Base-by-base conservation (phyloP, 2,888 invertebrate species). In the Drosophila meridiana region DNA sequence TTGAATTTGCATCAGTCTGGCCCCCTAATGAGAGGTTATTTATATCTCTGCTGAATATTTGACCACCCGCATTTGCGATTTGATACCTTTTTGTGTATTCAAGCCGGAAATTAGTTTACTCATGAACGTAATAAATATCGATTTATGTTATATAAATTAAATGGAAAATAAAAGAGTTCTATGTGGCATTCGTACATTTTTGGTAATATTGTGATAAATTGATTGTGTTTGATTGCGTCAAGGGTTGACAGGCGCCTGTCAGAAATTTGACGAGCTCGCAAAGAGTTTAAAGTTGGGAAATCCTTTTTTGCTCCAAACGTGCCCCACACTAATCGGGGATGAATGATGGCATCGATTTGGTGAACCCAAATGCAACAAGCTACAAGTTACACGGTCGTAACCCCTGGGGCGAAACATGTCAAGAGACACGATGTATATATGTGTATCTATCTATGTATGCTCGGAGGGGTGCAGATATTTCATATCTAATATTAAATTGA, bases 401-500 rank as follows among this genome's bases (percentile, higher is more conserved):
- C 9, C 36, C 60, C 50, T 61, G 52, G 3, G 48, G 58, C 58
- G 42, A 57, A 76, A 56, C 63, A 57, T 58, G 61, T 76, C 68
- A 62, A 60, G 45, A 30, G 55, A 53, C 58, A 61, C 34, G 60
- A 56, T 3, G 40, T 53, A n/a, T n/a, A 30, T 40, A 30, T 40
- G 26, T 40, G 26, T 40, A 30, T n/a, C 14, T 34, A n/a, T 65
- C 57, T 47, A 26, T 28, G 48, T 2, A 9, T 40, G 14, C n/a
- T 8, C 38, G 38, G 26, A 14, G 36, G 20, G 9, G 43, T 14
- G 26, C 38, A 43, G 20, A 55, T 14, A 56, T 26, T 42, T 38
- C 38, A 43, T 52, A 55, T 14, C 55, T 62, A 45, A 62, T 62
- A 81, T 78, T 55, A 82, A 78, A 66, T 69, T 69, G 68, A 74